These are phyloP conservation scores for Eupithecia exiguata DNA, from an alignment of 2,888 invertebrate species.

Conservation along the genomic window DNA sequence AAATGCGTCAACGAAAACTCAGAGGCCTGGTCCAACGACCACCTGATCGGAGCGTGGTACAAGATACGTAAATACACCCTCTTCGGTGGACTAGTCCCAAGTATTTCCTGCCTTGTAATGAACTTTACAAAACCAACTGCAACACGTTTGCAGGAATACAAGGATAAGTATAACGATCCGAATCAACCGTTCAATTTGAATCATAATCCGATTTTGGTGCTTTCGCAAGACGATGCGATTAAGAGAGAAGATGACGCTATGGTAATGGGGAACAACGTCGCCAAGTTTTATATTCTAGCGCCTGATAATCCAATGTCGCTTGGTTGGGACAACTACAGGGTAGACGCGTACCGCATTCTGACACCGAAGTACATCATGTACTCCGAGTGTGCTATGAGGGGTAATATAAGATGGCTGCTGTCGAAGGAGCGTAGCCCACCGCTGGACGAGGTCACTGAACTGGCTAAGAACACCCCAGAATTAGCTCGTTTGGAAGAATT, in stretches of 20 bases:
- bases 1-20: not conserved
- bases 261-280: constrained; percentile 1
- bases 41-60: not conserved
- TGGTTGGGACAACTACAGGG: not conserved
- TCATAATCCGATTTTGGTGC: not conserved
- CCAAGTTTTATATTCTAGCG: constrained; percentile 4
- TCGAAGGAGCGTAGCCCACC: not conserved
- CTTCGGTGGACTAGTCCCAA: constrained; percentile 10
- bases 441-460: not conserved
- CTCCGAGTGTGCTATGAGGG: not conserved
- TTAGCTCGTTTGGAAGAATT: not conserved
- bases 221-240: not conserved
- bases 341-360: constrained; percentile 8
- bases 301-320: not conserved
- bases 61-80: not conserved
- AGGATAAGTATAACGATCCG: constrained; percentile 5
- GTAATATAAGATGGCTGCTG: not conserved
- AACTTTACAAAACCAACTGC: constrained; percentile 5
- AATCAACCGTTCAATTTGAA: constrained; percentile 8
- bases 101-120: not conserved
- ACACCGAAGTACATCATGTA: constrained; percentile 4
- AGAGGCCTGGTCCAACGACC: not conserved
- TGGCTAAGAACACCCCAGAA: constrained; percentile 5
- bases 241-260: not conserved
- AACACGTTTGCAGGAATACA: constrained; percentile 4